Conservation (phyloP, 92 coral and sea anemone genomes). For the Bergia sp. region DNA sequence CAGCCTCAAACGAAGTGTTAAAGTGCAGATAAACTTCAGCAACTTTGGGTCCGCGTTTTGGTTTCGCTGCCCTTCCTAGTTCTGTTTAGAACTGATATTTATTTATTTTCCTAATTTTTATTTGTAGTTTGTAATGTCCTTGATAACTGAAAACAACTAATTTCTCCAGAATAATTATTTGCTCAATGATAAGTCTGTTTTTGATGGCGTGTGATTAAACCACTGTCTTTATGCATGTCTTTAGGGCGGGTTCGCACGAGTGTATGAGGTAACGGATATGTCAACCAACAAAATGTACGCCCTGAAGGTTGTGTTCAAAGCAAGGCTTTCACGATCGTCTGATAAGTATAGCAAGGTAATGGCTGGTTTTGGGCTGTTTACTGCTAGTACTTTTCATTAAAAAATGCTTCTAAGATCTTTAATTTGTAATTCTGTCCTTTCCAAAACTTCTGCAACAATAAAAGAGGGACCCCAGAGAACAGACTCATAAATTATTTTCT, state of each 20-base stretch:
- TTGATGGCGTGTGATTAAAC: neutral
- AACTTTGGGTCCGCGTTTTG: neutral
- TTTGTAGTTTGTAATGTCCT: no score
- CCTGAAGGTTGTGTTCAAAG: slow-evolving; percentile 92
- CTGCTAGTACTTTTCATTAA: neutral
- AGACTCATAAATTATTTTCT: neutral
- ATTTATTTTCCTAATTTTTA: no score
- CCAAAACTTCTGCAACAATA: neutral
- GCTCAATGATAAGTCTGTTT: neutral
- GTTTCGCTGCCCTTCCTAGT: neutral
- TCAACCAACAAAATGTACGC: slow-evolving; percentile 91
- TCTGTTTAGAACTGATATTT: neutral
- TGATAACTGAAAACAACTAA: neutral
- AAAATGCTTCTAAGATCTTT: neutral
- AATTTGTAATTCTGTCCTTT: neutral
- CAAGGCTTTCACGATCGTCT: slow-evolving; percentile 79
- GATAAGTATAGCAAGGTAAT: slow-evolving; percentile 76
- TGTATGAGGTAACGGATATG: slow-evolving; percentile 99
- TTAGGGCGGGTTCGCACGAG: slow-evolving; percentile 99
- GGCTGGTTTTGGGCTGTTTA: no score
- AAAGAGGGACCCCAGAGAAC: neutral
- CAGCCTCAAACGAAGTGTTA: neutral
- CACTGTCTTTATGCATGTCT: neutral
- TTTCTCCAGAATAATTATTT: neutral
- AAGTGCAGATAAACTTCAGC: neutral